Evolutionary conservation across 2,888 invertebrate genomes (phyloP).

Genomic region (Harmothoe impar): DNA sequence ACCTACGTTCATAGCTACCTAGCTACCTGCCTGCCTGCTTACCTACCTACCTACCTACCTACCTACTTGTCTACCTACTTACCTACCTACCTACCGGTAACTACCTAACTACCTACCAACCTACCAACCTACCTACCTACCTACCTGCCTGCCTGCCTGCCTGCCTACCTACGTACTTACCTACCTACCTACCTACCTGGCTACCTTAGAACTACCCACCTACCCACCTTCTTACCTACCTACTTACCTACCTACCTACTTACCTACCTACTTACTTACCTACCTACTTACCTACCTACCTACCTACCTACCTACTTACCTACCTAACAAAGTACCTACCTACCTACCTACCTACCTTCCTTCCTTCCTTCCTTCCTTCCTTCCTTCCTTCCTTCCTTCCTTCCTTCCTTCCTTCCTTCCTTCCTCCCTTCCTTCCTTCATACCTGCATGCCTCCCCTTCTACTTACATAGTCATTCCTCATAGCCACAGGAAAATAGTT

Average conservation of each 20-base stretch:
- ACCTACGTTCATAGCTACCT: too few relatives aligned
- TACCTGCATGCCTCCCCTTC: not conserved
- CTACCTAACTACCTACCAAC: not conserved
- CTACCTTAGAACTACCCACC: slow-evolving; percentile 11
- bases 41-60: too few relatives aligned
- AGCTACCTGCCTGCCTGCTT: too few relatives aligned
- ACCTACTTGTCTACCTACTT: too few relatives aligned
- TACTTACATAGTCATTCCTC: not conserved
- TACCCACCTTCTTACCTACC: slow-evolving; percentile 46
- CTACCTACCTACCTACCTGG: slow-evolving; percentile 53
- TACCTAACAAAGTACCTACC: slow-evolving; percentile 55
- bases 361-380: slow-evolving; percentile 52
- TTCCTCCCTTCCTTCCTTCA: slow-evolving; percentile 28
- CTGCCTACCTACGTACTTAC: slow-evolving; percentile 52
- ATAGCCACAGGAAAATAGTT: too few relatives aligned
- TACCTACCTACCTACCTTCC: slow-evolving; percentile 56
- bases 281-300: slow-evolving; percentile 56
- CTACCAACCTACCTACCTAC: slow-evolving; percentile 56
- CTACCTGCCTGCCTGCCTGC: slow-evolving; percentile 50
- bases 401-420: slow-evolving; percentile 41
- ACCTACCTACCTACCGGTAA: not conserved
- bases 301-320: slow-evolving; percentile 59
- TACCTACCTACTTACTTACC: slow-evolving; percentile 47
- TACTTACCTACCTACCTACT: slow-evolving; percentile 47
- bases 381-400: slow-evolving; percentile 36